Evolutionary conservation across 2,888 invertebrate genomes (phyloP), one percentile per base, ranked within the genome.

Genomic region (Petrolisthes cinctipes): DNA sequence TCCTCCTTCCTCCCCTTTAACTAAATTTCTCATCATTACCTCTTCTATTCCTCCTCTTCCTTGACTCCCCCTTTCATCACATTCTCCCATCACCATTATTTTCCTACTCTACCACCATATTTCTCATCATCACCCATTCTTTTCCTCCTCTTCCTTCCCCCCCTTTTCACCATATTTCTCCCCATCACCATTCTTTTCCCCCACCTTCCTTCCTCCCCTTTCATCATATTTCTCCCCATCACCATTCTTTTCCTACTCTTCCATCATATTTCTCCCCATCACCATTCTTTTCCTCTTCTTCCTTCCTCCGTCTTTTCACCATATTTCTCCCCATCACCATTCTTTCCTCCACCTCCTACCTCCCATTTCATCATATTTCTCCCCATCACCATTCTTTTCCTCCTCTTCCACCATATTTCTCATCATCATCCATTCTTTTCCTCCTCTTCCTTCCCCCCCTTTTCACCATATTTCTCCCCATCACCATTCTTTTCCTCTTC

Each of bases 331-430:
- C 71, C 71, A 11, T 71, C 71, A 6, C 7, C 71, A 5, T n/a
- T 71, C 71, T 17, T n/a, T 17, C n/a, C 71, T 11, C 71, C 71
- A 11, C n/a, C n/a, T 71, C n/a, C 71, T n/a, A n/a, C n/a, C n/a
- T n/a, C n/a, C 71, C 7, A 7, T n/a, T n/a, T n/a, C n/a, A 5
- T 11, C 7, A 6, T n/a, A 11, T 71, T n/a, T n/a, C 71, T n/a
- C 71, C n/a, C 71, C 71, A 71, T n/a, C 71, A 11, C 71, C n/a
- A n/a, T n/a, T 71, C 71, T 17, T 71, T n/a, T n/a, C 71, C 5
- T 71, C 71, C 5, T 17, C 71, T n/a, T 5, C n/a, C 7, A 11
- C 71, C 71, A 5, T 17, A 17, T n/a, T n/a, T 17, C n/a, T n/a
- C n/a, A 5, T n/a, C 71, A 11, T 5, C 71, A 71, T 71, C 71